Percentiles rank a stretch among this genome's conserved stretches.
phyloP scores from a whole-genome alignment of 2,888 invertebrate species.

The Cybosia mesomella region DNA sequence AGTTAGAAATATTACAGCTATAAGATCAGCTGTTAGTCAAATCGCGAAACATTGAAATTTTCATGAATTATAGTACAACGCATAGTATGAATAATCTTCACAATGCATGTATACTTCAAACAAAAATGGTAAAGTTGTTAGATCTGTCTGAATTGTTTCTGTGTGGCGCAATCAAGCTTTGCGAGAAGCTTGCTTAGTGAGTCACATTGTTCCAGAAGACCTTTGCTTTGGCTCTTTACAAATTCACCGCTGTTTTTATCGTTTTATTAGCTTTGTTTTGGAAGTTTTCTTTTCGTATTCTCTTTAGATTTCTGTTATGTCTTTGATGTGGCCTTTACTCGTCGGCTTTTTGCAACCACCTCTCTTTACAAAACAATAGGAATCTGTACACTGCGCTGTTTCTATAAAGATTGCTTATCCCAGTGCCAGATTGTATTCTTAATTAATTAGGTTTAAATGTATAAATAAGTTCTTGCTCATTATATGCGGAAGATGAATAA shows the following conservation, averaged over 20 bases:
- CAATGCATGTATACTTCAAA: slow-evolving; percentile 39
- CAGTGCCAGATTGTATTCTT: slow-evolving; percentile 32
- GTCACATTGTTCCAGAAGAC: slow-evolving; percentile 74
- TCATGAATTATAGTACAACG: slow-evolving; percentile 23
- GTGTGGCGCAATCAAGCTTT: slow-evolving; percentile 64
- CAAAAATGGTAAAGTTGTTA: slow-evolving; percentile 54
- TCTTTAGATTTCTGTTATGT: slow-evolving; percentile 63
- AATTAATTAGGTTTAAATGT: slow-evolving; percentile 38
- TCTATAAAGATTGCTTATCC: slow-evolving; percentile 43
- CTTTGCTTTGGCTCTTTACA: slow-evolving; percentile 69
- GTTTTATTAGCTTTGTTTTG: slow-evolving; percentile 78
- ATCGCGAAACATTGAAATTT: slow-evolving; percentile 16
- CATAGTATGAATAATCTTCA: slow-evolving; percentile 19
- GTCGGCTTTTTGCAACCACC: slow-evolving; percentile 43
- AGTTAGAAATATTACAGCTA: slow-evolving; percentile 21
- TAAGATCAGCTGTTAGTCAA: slow-evolving; percentile 19
- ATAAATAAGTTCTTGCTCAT: slow-evolving; percentile 24
- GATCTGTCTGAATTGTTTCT: slow-evolving; percentile 59
- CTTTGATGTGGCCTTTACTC: slow-evolving; percentile 66
- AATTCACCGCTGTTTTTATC: slow-evolving; percentile 75
- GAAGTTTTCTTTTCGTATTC: slow-evolving; percentile 68
- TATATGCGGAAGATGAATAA: background rate
- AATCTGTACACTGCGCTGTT: slow-evolving; percentile 37
- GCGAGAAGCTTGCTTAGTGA: slow-evolving; percentile 61
- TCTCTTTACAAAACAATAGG: slow-evolving; percentile 46